Evolutionary conservation across 2,113 vertebrate genomes (phyloP), one percentile per base, ranked within the genome.

Genomic region (Felis chaus): DNA sequence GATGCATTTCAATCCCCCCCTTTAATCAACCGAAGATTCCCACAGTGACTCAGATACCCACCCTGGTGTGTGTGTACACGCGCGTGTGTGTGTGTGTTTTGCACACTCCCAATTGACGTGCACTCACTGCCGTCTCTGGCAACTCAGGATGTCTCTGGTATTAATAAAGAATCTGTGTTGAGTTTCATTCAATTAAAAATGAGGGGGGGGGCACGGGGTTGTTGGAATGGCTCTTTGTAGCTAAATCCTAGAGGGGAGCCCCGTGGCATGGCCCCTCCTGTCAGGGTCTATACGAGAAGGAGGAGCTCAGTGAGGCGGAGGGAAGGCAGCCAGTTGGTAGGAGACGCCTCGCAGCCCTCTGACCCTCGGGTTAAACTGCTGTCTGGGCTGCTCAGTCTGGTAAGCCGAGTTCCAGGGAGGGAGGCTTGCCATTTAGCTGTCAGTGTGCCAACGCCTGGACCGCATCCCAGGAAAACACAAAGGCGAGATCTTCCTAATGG

Each of bases 341-440:
- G 98, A 99, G 99, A 99, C 97, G 99, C 99, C 99, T 99, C 99
- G 99, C 98, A 99, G 99, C 96, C 99, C 99, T 98, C 98, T 99
- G 99, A 99, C 99, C 99, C 98, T 88, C 94, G 89, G 99, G 98
- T 98, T 97, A 99, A 99, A 99, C 99, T 98, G 98, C 97, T 99
- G 99, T 99, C 99, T 99, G 99, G 98, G 99, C 98, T 98, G 98
- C 80, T 98, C 78, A 41, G 98, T 97, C 99, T 98, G 98, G 97
- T 91, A 98, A 98, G 99, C 98, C 79, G 98, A 97, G 99, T 99
- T 98, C 97, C 96, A 91, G 92, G 98, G 98, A 99, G 98, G 98
- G 98, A 98, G 97, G 98, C 88, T 93, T 98, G 99, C 99, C 99
- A 99, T 98, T 96, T 97, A 90, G 88, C 97, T 97, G 97, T 98